Evolutionary conservation across 2,797 vertebrate genomes (phyloP).

Genomic region (Scleropages formosus): DNA sequence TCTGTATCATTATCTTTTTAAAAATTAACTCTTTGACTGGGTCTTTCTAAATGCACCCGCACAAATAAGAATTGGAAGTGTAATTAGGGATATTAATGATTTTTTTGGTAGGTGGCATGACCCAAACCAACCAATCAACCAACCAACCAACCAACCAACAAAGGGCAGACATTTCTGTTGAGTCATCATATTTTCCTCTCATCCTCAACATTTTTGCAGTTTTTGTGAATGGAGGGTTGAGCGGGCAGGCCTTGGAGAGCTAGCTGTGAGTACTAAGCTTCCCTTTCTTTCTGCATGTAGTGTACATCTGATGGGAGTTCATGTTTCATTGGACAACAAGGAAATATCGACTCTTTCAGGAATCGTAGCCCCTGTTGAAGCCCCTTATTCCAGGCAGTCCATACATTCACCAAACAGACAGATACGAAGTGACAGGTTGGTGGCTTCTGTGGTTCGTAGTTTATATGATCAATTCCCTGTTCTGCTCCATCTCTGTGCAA

Average conservation of each 20-base stretch:
- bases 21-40: slow-evolving; percentile 14
- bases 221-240: no score
- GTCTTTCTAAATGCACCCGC: neutral
- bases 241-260: slow-evolving; percentile 10
- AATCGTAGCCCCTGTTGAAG: slow-evolving; percentile 36
- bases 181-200: no score
- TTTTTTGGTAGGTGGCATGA: no score
- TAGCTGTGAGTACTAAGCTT: slow-evolving; percentile 15
- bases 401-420: slow-evolving; percentile 38
- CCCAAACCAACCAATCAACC: no score
- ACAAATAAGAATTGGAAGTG: neutral
- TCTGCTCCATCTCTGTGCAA: slow-evolving; percentile 45
- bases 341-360: slow-evolving; percentile 39
- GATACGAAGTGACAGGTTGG: slow-evolving; percentile 52
- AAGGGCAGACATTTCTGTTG: no score
- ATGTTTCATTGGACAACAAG: slow-evolving; percentile 44
- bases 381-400: slow-evolving; percentile 32
- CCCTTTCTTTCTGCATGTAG: slow-evolving; percentile 16
- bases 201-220: neutral
- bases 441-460: slow-evolving; percentile 40
- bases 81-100: neutral
- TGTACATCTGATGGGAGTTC: slow-evolving; percentile 34
- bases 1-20: neutral
- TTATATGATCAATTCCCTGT: slow-evolving; percentile 50
- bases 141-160: no score